Percentiles rank a stretch among this genome's conserved stretches.
phyloP scores from a whole-genome alignment of 2,113 vertebrate genomes.

The Trachemys scripta region DNA sequence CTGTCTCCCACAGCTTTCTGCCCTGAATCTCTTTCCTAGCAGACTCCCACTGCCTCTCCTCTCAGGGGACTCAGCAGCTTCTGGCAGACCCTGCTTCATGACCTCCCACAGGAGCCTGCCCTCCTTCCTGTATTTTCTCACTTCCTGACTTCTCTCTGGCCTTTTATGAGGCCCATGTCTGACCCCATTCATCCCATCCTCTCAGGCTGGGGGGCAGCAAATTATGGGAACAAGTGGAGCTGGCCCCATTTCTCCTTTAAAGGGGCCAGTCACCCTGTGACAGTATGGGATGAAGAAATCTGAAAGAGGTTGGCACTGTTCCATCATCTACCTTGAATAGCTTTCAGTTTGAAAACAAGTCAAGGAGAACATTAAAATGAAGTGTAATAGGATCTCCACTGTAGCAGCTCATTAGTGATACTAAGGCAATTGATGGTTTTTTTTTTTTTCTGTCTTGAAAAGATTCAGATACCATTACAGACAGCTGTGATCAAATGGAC shows the following conservation, averaged over 20 bases:
- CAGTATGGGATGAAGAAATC: not conserved
- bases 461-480: too few species aligned
- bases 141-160: too few species aligned
- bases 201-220: too few species aligned
- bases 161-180: too few species aligned
- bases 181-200: too few species aligned
- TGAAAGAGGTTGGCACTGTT: not conserved
- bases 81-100: not conserved
- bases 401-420: not conserved
- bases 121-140: too few species aligned
- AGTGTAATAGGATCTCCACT: not conserved
- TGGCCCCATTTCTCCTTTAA: too few species aligned
- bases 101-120: not conserved
- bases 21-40: not conserved
- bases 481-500: too few species aligned
- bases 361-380: not conserved
- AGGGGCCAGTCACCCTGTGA: not conserved
- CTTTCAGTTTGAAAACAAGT: not conserved
- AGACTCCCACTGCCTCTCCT: not conserved
- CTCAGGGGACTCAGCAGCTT: not conserved
- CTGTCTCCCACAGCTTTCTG: not conserved
- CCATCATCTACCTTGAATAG: not conserved
- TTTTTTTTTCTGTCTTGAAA: too few species aligned
- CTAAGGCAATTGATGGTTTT: too few species aligned
- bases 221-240: too few species aligned